Evolutionary conservation across 2,888 invertebrate species (phyloP).

Genomic region (Neocrepidodera transversa): DNA sequence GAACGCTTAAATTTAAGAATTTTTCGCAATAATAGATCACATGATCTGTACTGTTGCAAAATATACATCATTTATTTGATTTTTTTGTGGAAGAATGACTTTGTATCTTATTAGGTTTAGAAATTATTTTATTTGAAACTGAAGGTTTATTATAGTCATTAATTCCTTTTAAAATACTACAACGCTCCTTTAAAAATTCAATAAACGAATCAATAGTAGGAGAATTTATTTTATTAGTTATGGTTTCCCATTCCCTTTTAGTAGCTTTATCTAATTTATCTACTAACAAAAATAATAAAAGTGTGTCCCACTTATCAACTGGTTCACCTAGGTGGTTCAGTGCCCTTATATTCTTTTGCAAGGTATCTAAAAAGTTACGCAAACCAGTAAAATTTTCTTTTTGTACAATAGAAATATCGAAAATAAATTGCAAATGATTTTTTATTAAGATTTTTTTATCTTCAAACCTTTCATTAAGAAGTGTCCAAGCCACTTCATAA

Average conservation of each 20-base stretch:
- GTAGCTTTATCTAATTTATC: conserved; percentile 14
- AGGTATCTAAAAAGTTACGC: conserved; percentile 2
- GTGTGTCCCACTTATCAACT: conserved; percentile 11
- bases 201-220: conserved; percentile 7
- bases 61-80: conserved; percentile 6
- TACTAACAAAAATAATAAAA: conserved; percentile 10
- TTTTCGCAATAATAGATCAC: conserved; percentile 4
- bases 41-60: conserved; percentile 8
- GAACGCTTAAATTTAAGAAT: neutral
- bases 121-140: neutral
- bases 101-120: conserved; percentile 5
- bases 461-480: conserved; percentile 8
- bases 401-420: neutral
- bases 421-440: conserved; percentile 12
- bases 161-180: conserved; percentile 12
- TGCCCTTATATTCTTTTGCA: conserved; percentile 8
- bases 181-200: conserved; percentile 11
- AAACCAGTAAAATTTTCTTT: conserved; percentile 10
- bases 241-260: conserved; percentile 12
- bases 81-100: conserved; percentile 5
- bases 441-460: conserved; percentile 11
- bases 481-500: conserved; percentile 13
- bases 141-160: neutral
- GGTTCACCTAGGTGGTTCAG: conserved; percentile 10
- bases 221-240: conserved; percentile 4